These are phyloP conservation scores for Malacosoma neustria DNA, from an alignment of 2,888 invertebrate genomes.

Conservation along the genomic window DNA sequence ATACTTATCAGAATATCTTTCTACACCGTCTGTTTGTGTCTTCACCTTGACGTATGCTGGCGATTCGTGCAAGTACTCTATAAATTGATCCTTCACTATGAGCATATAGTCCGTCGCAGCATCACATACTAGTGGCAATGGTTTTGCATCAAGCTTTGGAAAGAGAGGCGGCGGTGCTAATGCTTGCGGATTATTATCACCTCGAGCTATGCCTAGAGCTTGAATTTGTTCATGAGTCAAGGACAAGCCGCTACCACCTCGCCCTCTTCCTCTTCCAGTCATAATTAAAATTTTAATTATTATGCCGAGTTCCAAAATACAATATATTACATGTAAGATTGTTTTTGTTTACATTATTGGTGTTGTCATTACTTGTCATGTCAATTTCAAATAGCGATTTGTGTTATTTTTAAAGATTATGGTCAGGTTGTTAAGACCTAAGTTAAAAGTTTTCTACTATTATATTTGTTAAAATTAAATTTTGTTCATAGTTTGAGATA, in stretches of 20 bases:
- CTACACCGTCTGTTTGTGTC: constrained; percentile 60
- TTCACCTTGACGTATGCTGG: constrained; percentile 74
- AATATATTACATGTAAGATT: no score
- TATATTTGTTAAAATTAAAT: no score
- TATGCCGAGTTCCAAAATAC: background rate
- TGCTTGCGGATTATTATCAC: constrained; percentile 69
- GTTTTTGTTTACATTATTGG: no score
- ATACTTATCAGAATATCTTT: constrained; percentile 76
- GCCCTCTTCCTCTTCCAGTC: constrained; percentile 68
- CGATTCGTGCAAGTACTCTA: constrained; percentile 81
- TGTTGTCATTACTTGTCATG: no score
- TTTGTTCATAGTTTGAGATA: no score
- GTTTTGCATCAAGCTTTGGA: constrained; percentile 75
- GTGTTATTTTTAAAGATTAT: no score
- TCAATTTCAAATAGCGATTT: no score
- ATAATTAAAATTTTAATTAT: constrained; percentile 18
- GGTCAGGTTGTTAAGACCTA: no score
- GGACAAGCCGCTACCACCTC: constrained; percentile 64
- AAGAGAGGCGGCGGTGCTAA: constrained; percentile 76
- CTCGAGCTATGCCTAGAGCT: constrained; percentile 69
- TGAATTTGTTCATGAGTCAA: constrained; percentile 74
- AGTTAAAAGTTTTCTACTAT: no score
- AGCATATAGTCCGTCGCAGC: constrained; percentile 80
- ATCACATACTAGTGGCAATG: constrained; percentile 65
- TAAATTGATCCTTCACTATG: constrained; percentile 82